Evolutionary conservation across 2,888 invertebrate genomes (phyloP), one percentile per base, ranked within the genome.

Genomic region (Apotomis capreana): DNA sequence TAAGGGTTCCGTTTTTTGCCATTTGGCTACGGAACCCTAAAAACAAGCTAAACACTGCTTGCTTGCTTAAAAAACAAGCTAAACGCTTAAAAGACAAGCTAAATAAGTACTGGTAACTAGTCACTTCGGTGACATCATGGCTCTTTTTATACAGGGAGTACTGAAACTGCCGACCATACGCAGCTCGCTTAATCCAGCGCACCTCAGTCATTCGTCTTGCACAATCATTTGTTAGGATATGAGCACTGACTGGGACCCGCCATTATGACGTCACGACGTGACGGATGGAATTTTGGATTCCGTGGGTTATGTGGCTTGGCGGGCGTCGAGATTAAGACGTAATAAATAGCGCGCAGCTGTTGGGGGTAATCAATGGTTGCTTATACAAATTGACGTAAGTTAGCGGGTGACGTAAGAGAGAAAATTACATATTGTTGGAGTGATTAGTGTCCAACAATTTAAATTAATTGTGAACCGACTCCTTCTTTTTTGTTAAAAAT

Each of bases 181-280:
- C 4, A 5, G 40, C 60, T n/a, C n/a, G n/a, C 55, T n/a, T 71
- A 62, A 68, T 67, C 67, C 71, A 49, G 74, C 76, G 75, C 74
- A 70, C 68, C 74, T 76, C 75, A 69, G 75, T 76, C 77, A 80
- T 80, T 76, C 79, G 78, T 80, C 79, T 80, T 76, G 68, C 74
- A 72, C 75, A 75, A 77, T 77, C 80, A 78, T 80, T 80, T 78
- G 77, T 78, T 76, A 77, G 69, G 52, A 58, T 69, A 74, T 74
- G 68, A 75, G 62, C 74, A 73, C 37, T 71, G 76, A 76, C 75
- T 76, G 74, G 68, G 67, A 57, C 60, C 71, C 68, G 68, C 72
- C 74, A 73, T 76, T 74, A 74, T 76, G 73, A 74, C 74, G 61
- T 58, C 68, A 60, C 64, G 46, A 36, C n/a, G 52, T 69, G 68